A percentile compares a stretch with the other conserved stretches of the same genome.
phyloP scores from a whole-genome alignment of 2,888 invertebrate species.

The Mystacides longicornis region DNA sequence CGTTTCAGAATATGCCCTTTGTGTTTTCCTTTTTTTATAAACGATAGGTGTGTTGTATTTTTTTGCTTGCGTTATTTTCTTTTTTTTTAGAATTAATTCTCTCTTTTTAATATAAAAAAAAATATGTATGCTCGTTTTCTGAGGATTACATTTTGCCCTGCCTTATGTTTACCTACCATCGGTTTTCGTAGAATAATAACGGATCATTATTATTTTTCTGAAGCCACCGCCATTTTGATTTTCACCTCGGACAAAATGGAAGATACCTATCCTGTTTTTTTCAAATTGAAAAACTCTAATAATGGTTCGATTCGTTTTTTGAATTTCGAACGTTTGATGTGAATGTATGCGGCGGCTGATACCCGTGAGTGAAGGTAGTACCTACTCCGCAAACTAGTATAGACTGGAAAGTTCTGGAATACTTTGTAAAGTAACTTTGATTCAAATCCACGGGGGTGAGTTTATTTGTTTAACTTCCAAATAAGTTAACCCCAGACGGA shows the following conservation, averaged over 20 bases:
- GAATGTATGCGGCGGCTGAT: neutral
- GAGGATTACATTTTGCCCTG: neutral
- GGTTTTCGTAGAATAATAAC: too few relatives aligned
- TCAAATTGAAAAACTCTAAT: too few relatives aligned
- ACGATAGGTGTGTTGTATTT: neutral
- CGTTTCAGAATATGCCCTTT: constrained; percentile 14
- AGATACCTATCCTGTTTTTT: too few relatives aligned
- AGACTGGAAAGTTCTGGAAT: neutral
- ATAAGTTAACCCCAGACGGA: constrained; percentile 1
- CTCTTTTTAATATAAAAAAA: neutral
- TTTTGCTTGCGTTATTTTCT: neutral
- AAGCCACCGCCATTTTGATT: too few relatives aligned
- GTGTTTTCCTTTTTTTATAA: neutral
- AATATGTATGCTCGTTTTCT: neutral
- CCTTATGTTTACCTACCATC: neutral
- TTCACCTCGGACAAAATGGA: too few relatives aligned
- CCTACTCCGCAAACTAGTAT: neutral
- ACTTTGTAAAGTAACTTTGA: constrained; percentile 1
- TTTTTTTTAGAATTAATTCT: neutral
- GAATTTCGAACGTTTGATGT: too few relatives aligned
- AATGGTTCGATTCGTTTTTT: too few relatives aligned
- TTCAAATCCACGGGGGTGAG: neutral
- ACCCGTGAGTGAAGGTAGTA: neutral
- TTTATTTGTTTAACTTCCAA: constrained; percentile 1
- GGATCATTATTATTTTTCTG: too few relatives aligned